A percentile compares a stretch with the other conserved stretches of the same genome.
Conservation (phyloP, 2,113 vertebrate species). For the Octodon degus region DNA sequence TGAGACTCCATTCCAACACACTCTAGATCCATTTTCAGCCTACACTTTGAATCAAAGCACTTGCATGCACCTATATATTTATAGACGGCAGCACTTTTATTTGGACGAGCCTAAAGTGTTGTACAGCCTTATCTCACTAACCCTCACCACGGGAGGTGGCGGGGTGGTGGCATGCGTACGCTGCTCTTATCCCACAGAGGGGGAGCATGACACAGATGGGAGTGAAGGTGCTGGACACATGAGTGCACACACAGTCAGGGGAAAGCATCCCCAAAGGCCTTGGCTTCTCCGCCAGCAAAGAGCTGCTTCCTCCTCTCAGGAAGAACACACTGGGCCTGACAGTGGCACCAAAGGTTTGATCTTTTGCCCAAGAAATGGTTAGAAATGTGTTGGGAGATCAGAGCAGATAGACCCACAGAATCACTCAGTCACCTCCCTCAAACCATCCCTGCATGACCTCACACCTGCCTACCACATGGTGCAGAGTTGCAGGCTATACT, state of each 20-base stretch:
- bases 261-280: conserved; percentile 16
- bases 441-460: fast-evolving
- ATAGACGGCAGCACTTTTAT: conserved; percentile 48
- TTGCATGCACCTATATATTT: conserved; percentile 62
- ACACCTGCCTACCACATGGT: fast-evolving
- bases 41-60: conserved; percentile 60
- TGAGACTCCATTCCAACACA: conserved; percentile 56
- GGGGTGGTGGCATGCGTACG: neutral
- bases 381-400: too few relatives aligned
- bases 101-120: conserved; percentile 58
- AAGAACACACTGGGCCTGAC: too few relatives aligned
- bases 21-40: conserved; percentile 36
- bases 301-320: too few relatives aligned
- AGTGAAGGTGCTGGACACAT: conserved; percentile 22
- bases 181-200: conserved; percentile 33
- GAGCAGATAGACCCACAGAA: neutral
- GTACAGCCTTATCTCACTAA: conserved; percentile 66
- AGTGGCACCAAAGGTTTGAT: too few relatives aligned
- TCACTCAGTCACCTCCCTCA: neutral
- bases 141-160: neutral
- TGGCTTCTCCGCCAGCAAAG: neutral
- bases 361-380: too few relatives aligned
- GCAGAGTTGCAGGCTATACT: neutral
- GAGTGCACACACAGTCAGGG: neutral
- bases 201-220: neutral